These are phyloP conservation scores for Athetis lepigone DNA, from an alignment of 2,888 invertebrate species.

Conservation along the genomic window DNA sequence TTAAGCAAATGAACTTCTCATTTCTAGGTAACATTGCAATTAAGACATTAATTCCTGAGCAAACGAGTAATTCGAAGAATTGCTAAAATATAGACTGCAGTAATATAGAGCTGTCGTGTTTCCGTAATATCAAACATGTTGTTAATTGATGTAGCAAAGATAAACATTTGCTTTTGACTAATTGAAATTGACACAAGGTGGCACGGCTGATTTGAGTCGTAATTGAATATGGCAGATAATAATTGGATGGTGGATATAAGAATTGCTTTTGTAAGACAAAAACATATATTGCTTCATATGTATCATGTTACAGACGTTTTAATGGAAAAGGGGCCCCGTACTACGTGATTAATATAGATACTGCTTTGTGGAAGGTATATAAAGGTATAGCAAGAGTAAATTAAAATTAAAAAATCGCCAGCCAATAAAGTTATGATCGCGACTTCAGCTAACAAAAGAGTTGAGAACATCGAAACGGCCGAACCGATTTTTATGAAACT, in stretches of 20 bases:
- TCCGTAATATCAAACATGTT: slow-evolving; percentile 18
- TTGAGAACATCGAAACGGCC: too few species aligned
- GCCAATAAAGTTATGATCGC: too few species aligned
- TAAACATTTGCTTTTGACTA: slow-evolving; percentile 76
- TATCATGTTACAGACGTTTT: not conserved
- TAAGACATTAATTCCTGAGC: slow-evolving; percentile 10
- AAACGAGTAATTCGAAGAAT: not conserved
- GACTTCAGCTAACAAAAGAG: too few species aligned
- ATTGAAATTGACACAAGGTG: slow-evolving; percentile 75
- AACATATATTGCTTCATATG: too few species aligned
- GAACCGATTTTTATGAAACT: too few species aligned
- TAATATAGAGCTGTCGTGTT: slow-evolving; percentile 5
- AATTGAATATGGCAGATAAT: slow-evolving; percentile 51
- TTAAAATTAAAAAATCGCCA: too few species aligned
- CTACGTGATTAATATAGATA: slow-evolving; percentile 1
- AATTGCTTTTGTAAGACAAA: slow-evolving; percentile 10
- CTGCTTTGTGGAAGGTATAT: too few species aligned
- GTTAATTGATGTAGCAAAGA: slow-evolving; percentile 72
- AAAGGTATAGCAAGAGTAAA: too few species aligned
- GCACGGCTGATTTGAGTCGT: slow-evolving; percentile 39
- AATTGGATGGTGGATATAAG: slow-evolving; percentile 15
- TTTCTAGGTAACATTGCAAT: not conserved
- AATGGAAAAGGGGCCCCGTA: too few species aligned
- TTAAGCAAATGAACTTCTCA: not conserved
- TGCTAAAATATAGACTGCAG: slow-evolving; percentile 3